These are phyloP conservation scores for Scomber colias DNA, from an alignment of 2,113 vertebrate species.

Conservation along the genomic window DNA sequence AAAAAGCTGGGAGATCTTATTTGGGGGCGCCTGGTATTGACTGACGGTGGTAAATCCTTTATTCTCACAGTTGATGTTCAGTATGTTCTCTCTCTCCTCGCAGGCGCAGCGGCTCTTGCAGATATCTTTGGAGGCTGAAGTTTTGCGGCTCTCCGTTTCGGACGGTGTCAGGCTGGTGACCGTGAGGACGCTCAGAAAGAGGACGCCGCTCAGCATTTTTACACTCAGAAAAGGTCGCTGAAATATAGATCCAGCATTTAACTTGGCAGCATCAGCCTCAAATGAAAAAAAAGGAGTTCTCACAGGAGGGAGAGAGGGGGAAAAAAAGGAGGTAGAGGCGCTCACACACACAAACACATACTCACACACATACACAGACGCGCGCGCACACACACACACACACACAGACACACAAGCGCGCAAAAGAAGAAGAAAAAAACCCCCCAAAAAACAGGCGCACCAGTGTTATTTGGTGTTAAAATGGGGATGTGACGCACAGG, in stretches of 20 bases:
- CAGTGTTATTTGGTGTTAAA: conserved; percentile 51
- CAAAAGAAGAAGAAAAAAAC: not conserved
- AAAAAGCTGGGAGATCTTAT: conserved; percentile 96
- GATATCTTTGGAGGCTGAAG: conserved; percentile 93
- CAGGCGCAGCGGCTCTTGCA: conserved; percentile 96
- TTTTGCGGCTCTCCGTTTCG: conserved; percentile 94
- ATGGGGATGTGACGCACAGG: conserved; percentile 57
- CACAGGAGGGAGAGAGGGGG: conserved; percentile 22
- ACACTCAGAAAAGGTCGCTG: conserved; percentile 73
- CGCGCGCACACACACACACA: conserved; percentile 32
- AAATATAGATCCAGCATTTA: conserved; percentile 80
- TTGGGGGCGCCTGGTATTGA: conserved; percentile 92
- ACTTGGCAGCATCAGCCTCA: conserved; percentile 63
- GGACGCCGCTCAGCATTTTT: conserved; percentile 97
- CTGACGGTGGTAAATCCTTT: conserved; percentile 96
- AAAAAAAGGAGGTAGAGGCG: conserved; percentile 40
- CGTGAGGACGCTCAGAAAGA: conserved; percentile 94
- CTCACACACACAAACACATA: conserved; percentile 34
- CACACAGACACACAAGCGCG: not conserved
- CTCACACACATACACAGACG: conserved; percentile 20
- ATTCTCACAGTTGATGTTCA: conserved; percentile 98
- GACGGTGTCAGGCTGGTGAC: conserved; percentile 91
- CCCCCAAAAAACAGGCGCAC: conserved; percentile 25
- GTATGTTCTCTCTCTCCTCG: conserved; percentile 95
- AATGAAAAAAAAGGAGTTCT: conserved; percentile 40